Evolutionary conservation across 2,113 vertebrate species (phyloP).

Genomic region (Maccullochella peelii): DNA sequence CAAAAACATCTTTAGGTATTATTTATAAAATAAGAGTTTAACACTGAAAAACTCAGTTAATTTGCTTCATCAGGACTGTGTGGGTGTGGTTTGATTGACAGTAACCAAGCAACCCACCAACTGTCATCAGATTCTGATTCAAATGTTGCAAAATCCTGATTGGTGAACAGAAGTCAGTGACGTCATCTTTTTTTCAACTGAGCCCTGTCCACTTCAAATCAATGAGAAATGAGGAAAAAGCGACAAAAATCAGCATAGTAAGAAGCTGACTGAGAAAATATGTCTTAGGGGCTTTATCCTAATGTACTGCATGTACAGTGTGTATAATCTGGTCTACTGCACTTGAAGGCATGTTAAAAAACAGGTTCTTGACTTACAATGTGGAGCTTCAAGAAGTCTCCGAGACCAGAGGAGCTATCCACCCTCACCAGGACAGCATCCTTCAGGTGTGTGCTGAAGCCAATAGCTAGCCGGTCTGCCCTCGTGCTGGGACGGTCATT

Average conservation of each 20-base stretch:
- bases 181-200: background rate
- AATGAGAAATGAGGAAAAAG: background rate
- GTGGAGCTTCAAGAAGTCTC: conserved; percentile 98
- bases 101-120: background rate
- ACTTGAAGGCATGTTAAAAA: background rate
- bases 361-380: conserved; percentile 90
- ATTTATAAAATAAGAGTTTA: background rate
- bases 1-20: background rate
- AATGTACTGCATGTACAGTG: background rate
- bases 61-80: background rate
- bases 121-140: background rate
- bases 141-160: background rate
- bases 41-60: background rate
- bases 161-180: background rate
- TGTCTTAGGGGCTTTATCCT: background rate
- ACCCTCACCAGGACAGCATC: conserved; percentile 96
- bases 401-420: conserved; percentile 97
- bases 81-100: background rate
- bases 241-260: background rate
- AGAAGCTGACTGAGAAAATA: background rate
- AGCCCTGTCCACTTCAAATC: background rate
- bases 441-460: conserved; percentile 97
- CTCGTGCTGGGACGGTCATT: conserved; percentile 98
- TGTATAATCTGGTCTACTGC: background rate
- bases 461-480: conserved; percentile 97